phyloP scores from a whole-genome alignment of 1,140 invertebrate genomes.

The Musca domestica region DNA sequence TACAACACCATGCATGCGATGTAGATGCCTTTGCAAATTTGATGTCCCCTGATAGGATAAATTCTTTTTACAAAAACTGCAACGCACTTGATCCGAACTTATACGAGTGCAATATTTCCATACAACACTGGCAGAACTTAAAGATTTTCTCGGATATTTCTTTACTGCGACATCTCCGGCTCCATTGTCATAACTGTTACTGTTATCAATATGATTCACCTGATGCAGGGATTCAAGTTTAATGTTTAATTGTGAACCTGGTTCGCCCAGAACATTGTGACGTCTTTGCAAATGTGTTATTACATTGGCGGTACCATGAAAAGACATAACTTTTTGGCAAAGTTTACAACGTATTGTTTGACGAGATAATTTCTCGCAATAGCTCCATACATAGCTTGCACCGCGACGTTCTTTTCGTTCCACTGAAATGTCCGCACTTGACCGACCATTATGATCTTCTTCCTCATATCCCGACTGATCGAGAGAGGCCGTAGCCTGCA shows the following conservation, averaged over 20 bases:
- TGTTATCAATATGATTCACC: slow-evolving; percentile 1
- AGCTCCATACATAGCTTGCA: slow-evolving; percentile 41
- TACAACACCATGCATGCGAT: slow-evolving; percentile 39
- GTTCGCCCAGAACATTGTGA: slow-evolving; percentile 34
- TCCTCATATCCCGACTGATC: neutral
- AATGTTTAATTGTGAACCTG: neutral
- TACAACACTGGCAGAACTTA: slow-evolving; percentile 29
- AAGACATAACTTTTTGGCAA: slow-evolving; percentile 36
- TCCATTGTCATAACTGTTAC: neutral
- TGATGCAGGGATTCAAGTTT: neutral
- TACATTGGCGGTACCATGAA: slow-evolving; percentile 43
- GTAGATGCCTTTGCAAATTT: slow-evolving; percentile 38
- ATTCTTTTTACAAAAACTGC: slow-evolving; percentile 35
- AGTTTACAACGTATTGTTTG: slow-evolving; percentile 36
- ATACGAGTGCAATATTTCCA: slow-evolving; percentile 35
- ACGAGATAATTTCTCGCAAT: slow-evolving; percentile 34
- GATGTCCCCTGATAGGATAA: slow-evolving; percentile 39
- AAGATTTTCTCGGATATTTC: slow-evolving; percentile 1
- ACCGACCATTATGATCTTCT: slow-evolving; percentile 2
- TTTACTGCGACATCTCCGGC: neutral
- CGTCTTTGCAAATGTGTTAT: slow-evolving; percentile 39
- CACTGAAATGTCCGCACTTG: neutral
- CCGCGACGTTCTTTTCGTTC: slow-evolving; percentile 31
- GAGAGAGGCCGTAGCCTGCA: slow-evolving; percentile 2
- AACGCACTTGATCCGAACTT: slow-evolving; percentile 32